A percentile compares a stretch with the other conserved stretches of the same genome.
These are phyloP conservation scores for Stegodyphus mimosarum DNA, from an alignment of 1,140 invertebrate genomes.

Conservation along the genomic window DNA sequence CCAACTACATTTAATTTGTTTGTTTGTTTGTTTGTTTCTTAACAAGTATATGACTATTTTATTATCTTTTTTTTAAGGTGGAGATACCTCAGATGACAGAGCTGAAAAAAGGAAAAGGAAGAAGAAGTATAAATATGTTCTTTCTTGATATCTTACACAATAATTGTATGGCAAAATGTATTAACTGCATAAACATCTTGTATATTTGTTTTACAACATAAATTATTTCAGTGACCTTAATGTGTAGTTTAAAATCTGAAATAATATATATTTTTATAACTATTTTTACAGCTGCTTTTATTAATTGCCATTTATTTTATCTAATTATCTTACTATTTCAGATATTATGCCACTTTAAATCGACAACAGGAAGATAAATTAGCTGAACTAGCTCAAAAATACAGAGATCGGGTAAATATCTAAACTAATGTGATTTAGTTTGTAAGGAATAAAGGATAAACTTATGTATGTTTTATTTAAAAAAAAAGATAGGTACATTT, in stretches of 20 bases:
- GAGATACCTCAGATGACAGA: slow-evolving; percentile 66
- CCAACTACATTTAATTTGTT: too few relatives aligned
- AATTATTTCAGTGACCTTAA: too few relatives aligned
- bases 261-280: neutral
- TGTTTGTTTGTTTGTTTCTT: too few relatives aligned
- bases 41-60: too few relatives aligned
- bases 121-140: slow-evolving; percentile 64
- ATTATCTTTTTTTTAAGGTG: slow-evolving; percentile 56
- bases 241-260: neutral
- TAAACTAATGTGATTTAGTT: too few relatives aligned
- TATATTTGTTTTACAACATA: too few relatives aligned
- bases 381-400: slow-evolving; percentile 94
- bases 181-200: too few relatives aligned
- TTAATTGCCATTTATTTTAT: neutral
- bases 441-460: too few relatives aligned
- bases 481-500: too few relatives aligned
- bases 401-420: slow-evolving; percentile 77
- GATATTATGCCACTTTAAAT: slow-evolving; percentile 93
- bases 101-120: slow-evolving; percentile 71
- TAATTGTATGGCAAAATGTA: neutral
- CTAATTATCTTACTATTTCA: slow-evolving; percentile 60
- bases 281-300: neutral
- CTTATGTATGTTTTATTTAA: too few relatives aligned
- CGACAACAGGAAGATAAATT: slow-evolving; percentile 96
- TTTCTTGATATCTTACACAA: neutral